Evolutionary conservation across 2,797 vertebrate species (phyloP).

Genomic region (Chelon auratus): DNA sequence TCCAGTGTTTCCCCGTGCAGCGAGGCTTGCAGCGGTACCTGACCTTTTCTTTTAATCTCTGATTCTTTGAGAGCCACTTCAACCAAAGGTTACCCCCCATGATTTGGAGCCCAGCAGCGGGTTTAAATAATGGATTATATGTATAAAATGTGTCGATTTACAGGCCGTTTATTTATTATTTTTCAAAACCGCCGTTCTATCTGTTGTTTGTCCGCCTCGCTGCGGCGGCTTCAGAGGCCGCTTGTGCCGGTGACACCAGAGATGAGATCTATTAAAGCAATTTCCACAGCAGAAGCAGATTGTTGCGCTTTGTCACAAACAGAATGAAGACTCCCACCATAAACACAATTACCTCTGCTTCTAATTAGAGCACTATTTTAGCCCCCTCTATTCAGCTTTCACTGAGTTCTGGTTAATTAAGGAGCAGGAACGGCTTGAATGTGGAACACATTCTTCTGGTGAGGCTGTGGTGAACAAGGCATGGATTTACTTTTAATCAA

Average conservation of each 20-base stretch:
- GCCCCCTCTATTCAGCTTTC: not conserved
- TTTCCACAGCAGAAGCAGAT: not conserved
- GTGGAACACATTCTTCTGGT: no score
- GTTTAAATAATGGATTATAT: slow-evolving; percentile 6
- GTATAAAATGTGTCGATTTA: not conserved
- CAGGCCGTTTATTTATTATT: not conserved
- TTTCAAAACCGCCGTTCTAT: not conserved
- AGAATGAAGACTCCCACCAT: not conserved
- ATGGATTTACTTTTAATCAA: no score
- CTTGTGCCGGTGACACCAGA: not conserved
- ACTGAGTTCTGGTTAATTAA: no score
- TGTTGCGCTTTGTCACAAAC: not conserved
- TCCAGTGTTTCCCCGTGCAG: not conserved
- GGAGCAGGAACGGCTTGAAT: no score
- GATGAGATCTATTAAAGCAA: not conserved
- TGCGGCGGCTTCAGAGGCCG: not conserved
- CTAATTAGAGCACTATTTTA: not conserved
- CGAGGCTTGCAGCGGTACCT: not conserved
- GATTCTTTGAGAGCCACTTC: slow-evolving; percentile 1
- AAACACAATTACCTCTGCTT: not conserved
- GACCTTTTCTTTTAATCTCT: slow-evolving; percentile 17
- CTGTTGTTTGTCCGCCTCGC: no score
- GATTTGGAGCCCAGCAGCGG: not conserved
- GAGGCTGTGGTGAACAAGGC: no score
- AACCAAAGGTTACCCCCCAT: not conserved